Evolutionary conservation across 1,140 invertebrate species (phyloP), one percentile per base, ranked within the genome.

Genomic region (Lethocerus indicus): DNA sequence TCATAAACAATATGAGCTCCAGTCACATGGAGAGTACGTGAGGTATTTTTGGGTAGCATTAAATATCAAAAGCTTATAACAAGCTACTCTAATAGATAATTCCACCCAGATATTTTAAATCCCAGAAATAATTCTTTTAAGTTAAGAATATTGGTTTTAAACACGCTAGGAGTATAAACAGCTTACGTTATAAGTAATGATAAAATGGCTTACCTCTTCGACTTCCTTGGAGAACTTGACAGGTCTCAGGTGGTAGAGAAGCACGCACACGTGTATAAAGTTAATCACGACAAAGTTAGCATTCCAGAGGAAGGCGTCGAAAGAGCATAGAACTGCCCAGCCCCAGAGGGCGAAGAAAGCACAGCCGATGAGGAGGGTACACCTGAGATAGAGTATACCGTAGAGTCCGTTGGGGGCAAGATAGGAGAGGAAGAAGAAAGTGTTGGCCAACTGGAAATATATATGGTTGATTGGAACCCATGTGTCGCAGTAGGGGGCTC

Each of bases 231-330:
- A 76, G 61, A 90, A 89, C 61, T 78, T 80, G 51, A 88, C 78
- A 12, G 86, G 86, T 58, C 84, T 72, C 58, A 90, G 70, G 54
- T 78, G 76, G 68, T 83, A 89, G 54, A 88, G 74, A 55, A 89
- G 74, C 56, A 82, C 72, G 57, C 81, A 72, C 51, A 87, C 75
- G 66, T 90, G 85, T 57, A 87, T 66, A 55, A 83, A 75, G 68
- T 90, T 90, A 61, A 90, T 80, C 55, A 75, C 66, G 58, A 87
- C 73, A 66, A 89, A 89, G 32, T 79, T 73, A 58, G 76, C 74
- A 60, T 88, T 89, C 87, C 87, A 91, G 42, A 88, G 68, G 57
- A 86, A 80, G 52, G 83, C 81, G 60, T 90, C 87, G 53, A 85
- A 70, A 59, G 83, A 83, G 65, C 87, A 90, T 57, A 85, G 73